Evolutionary conservation across 2,888 invertebrate species (phyloP).

Genomic region (Leucoma salicis): DNA sequence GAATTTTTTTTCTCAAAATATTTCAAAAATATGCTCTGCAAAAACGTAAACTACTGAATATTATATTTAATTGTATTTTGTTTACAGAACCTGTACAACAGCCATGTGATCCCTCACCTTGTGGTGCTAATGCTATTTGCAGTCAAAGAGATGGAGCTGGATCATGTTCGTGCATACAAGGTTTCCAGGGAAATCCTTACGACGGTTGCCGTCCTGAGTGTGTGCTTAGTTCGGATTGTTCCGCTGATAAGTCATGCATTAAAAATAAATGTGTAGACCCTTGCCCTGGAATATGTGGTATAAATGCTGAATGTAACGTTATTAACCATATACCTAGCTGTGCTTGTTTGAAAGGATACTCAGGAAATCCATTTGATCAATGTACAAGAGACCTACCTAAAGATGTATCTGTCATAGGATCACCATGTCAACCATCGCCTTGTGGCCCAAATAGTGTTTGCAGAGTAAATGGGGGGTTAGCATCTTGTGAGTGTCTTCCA

Average conservation of each 20-base stretch:
- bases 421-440: constrained; percentile 88
- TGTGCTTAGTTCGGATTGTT: constrained; percentile 92
- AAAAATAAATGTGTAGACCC: constrained; percentile 93
- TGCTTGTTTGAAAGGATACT: constrained; percentile 86
- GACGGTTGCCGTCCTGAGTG: constrained; percentile 94
- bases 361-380: constrained; percentile 86
- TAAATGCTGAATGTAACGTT: constrained; percentile 91
- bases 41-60: too few relatives aligned
- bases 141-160: constrained; percentile 89
- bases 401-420: constrained; percentile 56
- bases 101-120: constrained; percentile 93
- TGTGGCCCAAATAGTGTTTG: constrained; percentile 91
- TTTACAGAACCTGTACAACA: constrained; percentile 82
- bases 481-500: constrained; percentile 87
- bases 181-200: constrained; percentile 93
- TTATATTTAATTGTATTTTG: constrained; percentile 10
- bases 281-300: constrained; percentile 92
- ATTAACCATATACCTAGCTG: constrained; percentile 94
- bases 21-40: neutral
- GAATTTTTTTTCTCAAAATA: neutral
- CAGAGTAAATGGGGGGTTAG: constrained; percentile 86
- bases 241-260: constrained; percentile 90
- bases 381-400: constrained; percentile 55
- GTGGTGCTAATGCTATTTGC: constrained; percentile 92
- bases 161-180: constrained; percentile 89